These are phyloP conservation scores for Electrona antarctica DNA, from an alignment of 2,113 vertebrate genomes.

Conservation along the genomic window DNA sequence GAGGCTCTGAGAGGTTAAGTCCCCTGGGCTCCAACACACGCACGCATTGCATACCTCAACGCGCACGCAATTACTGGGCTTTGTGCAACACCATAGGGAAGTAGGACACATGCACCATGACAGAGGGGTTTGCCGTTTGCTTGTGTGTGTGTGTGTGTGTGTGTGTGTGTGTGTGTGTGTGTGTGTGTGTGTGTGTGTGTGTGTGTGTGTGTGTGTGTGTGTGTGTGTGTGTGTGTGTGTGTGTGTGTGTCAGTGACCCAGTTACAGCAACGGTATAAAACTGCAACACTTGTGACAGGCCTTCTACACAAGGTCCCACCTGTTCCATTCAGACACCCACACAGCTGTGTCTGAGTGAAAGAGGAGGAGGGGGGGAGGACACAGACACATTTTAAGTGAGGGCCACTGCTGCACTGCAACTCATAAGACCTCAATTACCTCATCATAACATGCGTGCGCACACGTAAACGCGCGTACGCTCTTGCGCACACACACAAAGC, in stretches of 20 bases:
- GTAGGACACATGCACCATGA: slow-evolving; percentile 35
- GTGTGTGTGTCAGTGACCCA: slow-evolving; percentile 59
- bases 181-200: slow-evolving; percentile 13
- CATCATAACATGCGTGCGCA: neutral
- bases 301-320: slow-evolving; percentile 56
- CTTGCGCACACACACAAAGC: slow-evolving; percentile 3
- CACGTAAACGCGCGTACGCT: slow-evolving; percentile 1
- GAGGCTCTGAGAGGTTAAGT: slow-evolving; percentile 59
- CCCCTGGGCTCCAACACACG: slow-evolving; percentile 29
- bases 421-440: neutral
- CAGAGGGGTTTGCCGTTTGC: neutral
- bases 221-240: slow-evolving; percentile 26
- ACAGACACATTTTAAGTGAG: slow-evolving; percentile 19
- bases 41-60: slow-evolving; percentile 33
- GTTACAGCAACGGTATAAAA: slow-evolving; percentile 56
- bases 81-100: slow-evolving; percentile 43
- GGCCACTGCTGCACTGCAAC: slow-evolving; percentile 2
- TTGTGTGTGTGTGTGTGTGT: neutral
- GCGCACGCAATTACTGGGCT: slow-evolving; percentile 50
- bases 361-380: slow-evolving; percentile 4
- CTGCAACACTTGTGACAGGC: slow-evolving; percentile 50
- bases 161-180: neutral
- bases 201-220: slow-evolving; percentile 31
- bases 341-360: slow-evolving; percentile 27
- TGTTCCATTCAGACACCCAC: slow-evolving; percentile 48